Percentiles rank a stretch among this genome's conserved stretches.
phyloP scores from a whole-genome alignment of 2,888 invertebrate species.

The Pteria penguin region DNA sequence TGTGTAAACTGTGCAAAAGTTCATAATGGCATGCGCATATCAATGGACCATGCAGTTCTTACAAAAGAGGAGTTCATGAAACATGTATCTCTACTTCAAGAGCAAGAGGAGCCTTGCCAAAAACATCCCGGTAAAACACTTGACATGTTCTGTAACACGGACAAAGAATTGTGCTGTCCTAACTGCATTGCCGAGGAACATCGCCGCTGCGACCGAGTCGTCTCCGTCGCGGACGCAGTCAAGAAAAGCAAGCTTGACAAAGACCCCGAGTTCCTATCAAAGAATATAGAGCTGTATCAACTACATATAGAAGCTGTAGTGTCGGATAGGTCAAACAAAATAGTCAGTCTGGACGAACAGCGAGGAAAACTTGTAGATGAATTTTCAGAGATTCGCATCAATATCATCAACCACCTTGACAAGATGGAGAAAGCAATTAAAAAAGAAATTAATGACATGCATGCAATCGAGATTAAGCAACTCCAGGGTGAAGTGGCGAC shows the following conservation, averaged over 20 bases:
- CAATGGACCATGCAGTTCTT: conserved; percentile 54
- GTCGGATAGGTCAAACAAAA: conserved; percentile 47
- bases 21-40: conserved; percentile 56
- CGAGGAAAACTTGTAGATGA: conserved; percentile 54
- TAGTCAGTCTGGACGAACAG: conserved; percentile 52
- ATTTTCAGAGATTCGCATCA: conserved; percentile 52
- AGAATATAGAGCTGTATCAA: conserved; percentile 51
- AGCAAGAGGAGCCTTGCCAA: conserved; percentile 53
- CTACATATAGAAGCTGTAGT: conserved; percentile 47
- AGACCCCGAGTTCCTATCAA: conserved; percentile 43
- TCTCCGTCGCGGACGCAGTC: conserved; percentile 49
- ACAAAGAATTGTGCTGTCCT: conserved; percentile 54
- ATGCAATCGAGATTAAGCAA: conserved; percentile 52
- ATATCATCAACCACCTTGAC: conserved; percentile 55
- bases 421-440: conserved; percentile 58
- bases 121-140: conserved; percentile 49
- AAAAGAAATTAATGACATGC: conserved; percentile 53
- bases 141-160: conserved; percentile 53
- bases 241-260: conserved; percentile 46
- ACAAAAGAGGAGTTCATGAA: conserved; percentile 49
- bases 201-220: conserved; percentile 53
- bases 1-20: conserved; percentile 58
- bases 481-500: conserved; percentile 51
- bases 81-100: conserved; percentile 53
- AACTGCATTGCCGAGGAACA: conserved; percentile 56